A percentile compares a stretch with the other conserved stretches of the same genome.
These are phyloP conservation scores for Xiphophorus maculatus DNA, from an alignment of 2,113 vertebrate genomes.

Conservation along the genomic window DNA sequence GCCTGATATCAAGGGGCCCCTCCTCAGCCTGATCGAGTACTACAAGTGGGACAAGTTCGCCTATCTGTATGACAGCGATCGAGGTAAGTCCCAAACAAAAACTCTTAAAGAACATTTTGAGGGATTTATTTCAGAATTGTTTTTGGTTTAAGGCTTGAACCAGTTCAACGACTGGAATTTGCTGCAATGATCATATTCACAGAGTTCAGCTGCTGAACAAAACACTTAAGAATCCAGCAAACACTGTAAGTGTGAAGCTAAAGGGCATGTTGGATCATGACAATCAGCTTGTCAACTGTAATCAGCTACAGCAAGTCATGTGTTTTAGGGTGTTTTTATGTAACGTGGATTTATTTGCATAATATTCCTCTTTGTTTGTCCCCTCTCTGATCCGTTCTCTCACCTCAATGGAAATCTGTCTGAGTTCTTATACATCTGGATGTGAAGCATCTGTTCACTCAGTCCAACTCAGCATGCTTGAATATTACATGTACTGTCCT, in stretches of 20 bases:
- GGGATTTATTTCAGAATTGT: not conserved
- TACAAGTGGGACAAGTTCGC: conserved; percentile 99
- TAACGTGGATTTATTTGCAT: conserved; percentile 9
- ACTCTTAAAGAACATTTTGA: not conserved
- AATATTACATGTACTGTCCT: no score
- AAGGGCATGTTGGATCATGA: conserved; percentile 29
- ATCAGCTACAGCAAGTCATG: conserved; percentile 44
- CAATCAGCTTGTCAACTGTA: conserved; percentile 53
- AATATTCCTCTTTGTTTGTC: no score
- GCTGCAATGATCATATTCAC: no score
- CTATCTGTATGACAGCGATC: conserved; percentile 97
- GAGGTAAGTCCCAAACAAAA: conserved; percentile 83
- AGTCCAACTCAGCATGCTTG: no score
- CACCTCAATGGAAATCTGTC: no score
- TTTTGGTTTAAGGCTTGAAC: not conserved
- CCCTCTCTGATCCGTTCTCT: no score
- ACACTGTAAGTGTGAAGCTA: conserved; percentile 6
- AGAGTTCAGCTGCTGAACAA: not conserved
- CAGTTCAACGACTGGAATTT: no score
- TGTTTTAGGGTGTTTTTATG: conserved; percentile 31
- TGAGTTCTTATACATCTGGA: no score
- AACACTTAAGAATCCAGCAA: not conserved
- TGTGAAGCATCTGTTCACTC: no score
- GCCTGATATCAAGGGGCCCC: conserved; percentile 96
- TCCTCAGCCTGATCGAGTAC: conserved; percentile 97